Evolutionary conservation across 2,888 invertebrate genomes (phyloP).

Genomic region (Drosophila melanosoma): DNA sequence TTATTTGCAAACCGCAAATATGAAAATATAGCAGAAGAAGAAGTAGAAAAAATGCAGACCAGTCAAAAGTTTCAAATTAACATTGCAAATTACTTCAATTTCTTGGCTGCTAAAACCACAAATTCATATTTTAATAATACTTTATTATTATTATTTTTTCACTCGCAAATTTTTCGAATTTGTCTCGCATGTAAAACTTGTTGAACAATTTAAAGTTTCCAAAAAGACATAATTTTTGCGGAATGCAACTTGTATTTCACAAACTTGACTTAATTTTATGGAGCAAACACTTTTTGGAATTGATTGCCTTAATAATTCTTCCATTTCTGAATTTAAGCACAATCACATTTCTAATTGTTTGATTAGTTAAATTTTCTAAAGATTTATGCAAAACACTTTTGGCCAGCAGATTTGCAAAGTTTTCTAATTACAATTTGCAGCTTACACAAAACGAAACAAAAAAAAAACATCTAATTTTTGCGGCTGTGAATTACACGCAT

Average conservation of each 20-base stretch:
- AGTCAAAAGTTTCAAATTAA: background rate
- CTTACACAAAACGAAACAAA: constrained; percentile 22
- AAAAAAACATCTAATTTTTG: constrained; percentile 48
- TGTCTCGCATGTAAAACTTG: background rate
- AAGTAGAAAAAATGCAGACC: background rate
- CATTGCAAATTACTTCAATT: background rate
- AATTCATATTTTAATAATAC: constrained; percentile 3
- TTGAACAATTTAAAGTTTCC: background rate
- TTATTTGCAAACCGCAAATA: constrained; percentile 22
- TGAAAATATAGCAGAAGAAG: constrained; percentile 1
- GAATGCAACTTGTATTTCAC: background rate
- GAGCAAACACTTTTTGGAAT: background rate
- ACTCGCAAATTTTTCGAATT: background rate
- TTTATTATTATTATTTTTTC: background rate
- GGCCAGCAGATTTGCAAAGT: background rate
- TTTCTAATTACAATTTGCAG: constrained; percentile 46
- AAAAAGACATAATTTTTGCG: background rate
- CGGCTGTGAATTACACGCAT: constrained; percentile 63
- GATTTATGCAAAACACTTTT: constrained; percentile 31
- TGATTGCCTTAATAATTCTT: background rate
- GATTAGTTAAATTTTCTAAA: constrained; percentile 11
- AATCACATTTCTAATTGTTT: constrained; percentile 22
- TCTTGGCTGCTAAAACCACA: background rate
- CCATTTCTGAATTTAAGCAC: background rate
- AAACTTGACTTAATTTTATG: background rate